phyloP scores from a whole-genome alignment of 2,888 invertebrate genomes.

The Bombylius discolor region DNA sequence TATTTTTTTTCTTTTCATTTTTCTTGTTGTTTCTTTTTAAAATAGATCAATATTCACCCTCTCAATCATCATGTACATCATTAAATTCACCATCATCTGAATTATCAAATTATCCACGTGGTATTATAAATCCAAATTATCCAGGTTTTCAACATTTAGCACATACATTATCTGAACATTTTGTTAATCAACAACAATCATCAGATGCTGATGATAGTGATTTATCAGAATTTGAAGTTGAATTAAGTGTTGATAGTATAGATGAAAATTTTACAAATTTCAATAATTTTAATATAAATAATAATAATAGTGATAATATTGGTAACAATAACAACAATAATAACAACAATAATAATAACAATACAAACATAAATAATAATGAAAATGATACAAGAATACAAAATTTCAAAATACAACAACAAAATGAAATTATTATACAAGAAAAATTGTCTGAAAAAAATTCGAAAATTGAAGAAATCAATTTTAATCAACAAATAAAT shows the following conservation, averaged over 20 bases:
- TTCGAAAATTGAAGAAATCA: neutral
- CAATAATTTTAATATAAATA: slow-evolving; percentile 37
- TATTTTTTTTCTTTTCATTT: neutral
- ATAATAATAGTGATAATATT: slow-evolving; percentile 31
- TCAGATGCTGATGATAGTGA: slow-evolving; percentile 31
- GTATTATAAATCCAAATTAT: slow-evolving; percentile 73
- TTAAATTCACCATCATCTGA: slow-evolving; percentile 18
- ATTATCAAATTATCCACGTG: slow-evolving; percentile 41
- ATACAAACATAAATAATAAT: neutral
- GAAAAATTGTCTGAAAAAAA: too few relatives aligned
- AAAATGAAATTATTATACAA: neutral
- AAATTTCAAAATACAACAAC: neutral
- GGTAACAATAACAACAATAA: slow-evolving; percentile 7
- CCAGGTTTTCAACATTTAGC: slow-evolving; percentile 73
- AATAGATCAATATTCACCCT: slow-evolving; percentile 14
- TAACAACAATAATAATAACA: slow-evolving; percentile 1
- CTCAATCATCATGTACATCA: slow-evolving; percentile 16
- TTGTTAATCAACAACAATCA: slow-evolving; percentile 28
- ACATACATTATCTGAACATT: slow-evolving; percentile 46
- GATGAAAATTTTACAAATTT: slow-evolving; percentile 24
- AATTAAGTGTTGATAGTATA: slow-evolving; percentile 25
- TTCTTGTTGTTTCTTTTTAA: neutral
- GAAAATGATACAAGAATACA: neutral
- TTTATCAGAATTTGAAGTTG: slow-evolving; percentile 29
- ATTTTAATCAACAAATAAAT: slow-evolving; percentile 1